phyloP scores from a whole-genome alignment of 2,113 vertebrate species.

The Ploceus nigricollis region DNA sequence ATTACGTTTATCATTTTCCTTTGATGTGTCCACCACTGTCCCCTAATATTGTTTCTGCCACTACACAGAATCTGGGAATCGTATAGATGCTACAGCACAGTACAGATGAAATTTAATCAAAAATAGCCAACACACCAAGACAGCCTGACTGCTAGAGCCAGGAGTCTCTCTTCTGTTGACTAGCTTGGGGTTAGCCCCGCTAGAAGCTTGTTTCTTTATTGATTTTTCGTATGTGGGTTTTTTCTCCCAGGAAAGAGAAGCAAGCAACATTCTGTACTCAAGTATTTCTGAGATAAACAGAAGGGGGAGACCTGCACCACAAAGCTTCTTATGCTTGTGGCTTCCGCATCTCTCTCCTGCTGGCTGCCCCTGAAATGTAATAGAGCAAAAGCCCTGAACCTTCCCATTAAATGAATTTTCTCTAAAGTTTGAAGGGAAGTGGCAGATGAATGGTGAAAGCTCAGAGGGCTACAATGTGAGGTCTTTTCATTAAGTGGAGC shows the following conservation, averaged over 20 bases:
- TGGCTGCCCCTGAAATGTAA: neutral
- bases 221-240: neutral
- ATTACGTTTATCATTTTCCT: neutral
- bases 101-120: neutral
- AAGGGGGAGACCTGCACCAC: neutral
- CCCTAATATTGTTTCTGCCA: neutral
- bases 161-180: neutral
- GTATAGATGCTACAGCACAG: neutral
- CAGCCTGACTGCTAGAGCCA: neutral
- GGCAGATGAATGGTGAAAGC: neutral
- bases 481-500: rapidly evolving
- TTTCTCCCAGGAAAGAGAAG: neutral
- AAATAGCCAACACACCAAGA: neutral
- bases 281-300: neutral
- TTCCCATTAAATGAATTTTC: neutral
- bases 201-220: neutral
- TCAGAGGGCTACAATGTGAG: neutral
- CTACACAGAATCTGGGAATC: neutral
- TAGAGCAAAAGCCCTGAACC: neutral
- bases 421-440: neutral
- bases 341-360: neutral
- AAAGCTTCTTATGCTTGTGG: neutral
- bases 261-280: neutral
- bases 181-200: neutral
- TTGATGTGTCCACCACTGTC: neutral